phyloP scores from a whole-genome alignment of 2,888 invertebrate genomes.

The Drosophila helvetica region DNA sequence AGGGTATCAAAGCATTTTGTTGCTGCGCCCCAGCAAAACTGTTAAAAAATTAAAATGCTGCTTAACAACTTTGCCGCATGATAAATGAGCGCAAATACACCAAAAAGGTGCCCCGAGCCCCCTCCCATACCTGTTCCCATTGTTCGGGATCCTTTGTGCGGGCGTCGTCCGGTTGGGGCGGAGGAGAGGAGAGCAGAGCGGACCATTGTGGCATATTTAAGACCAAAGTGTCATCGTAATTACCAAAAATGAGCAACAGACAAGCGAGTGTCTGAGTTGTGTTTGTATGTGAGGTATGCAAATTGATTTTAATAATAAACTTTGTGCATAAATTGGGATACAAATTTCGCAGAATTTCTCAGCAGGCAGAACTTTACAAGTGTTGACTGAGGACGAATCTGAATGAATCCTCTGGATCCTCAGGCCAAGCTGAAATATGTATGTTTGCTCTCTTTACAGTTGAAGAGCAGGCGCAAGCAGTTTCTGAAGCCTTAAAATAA shows the following conservation, averaged over 20 bases:
- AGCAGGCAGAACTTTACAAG: constrained; percentile 7
- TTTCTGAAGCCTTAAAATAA: neutral
- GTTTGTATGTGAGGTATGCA: constrained; percentile 45
- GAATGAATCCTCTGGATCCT: neutral
- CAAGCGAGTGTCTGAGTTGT: constrained; percentile 17
- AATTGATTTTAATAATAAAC: constrained; percentile 57
- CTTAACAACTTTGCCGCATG: constrained; percentile 70
- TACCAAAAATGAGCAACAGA: constrained; percentile 47
- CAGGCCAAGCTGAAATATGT: neutral
- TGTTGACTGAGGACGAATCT: constrained; percentile 22
- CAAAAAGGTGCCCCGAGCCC: constrained; percentile 46
- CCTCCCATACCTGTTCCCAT: constrained; percentile 33
- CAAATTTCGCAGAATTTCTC: constrained; percentile 30
- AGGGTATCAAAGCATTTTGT: constrained; percentile 58
- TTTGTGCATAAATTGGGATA: constrained; percentile 46
- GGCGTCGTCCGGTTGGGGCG: constrained; percentile 18
- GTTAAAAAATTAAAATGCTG: constrained; percentile 75
- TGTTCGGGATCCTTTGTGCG: constrained; percentile 62
- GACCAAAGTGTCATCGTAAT: constrained; percentile 63
- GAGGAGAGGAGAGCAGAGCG: neutral
- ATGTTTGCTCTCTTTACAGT: constrained; percentile 4
- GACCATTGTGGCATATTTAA: constrained; percentile 55
- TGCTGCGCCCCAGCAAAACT: constrained; percentile 59
- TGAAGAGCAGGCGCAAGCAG: neutral
- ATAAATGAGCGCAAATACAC: constrained; percentile 66